A percentile compares a stretch with the other conserved stretches of the same genome.
Conservation (phyloP, 2,113 vertebrate species). For the Elgaria multicarinata region DNA sequence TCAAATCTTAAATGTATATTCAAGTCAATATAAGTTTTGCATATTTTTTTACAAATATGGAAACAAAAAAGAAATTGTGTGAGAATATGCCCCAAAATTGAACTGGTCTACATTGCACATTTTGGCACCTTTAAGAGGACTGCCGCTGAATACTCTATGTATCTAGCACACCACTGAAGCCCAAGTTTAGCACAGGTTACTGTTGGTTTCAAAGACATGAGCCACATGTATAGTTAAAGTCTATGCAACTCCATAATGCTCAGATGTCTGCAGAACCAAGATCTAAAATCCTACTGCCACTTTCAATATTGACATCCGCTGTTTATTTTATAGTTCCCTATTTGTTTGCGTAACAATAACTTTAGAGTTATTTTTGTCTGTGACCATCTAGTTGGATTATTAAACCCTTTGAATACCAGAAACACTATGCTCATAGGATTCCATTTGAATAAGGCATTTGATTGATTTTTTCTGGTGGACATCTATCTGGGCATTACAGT, state of each 20-base stretch:
- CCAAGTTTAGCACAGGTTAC: not conserved
- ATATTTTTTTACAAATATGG: not conserved
- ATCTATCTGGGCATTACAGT: not conserved
- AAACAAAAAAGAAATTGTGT: not conserved
- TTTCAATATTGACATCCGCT: not conserved
- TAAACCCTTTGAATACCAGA: not conserved
- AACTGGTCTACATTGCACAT: not conserved
- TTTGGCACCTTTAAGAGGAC: not conserved
- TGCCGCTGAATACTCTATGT: not conserved
- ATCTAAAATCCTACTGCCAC: not conserved
- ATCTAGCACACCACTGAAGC: not conserved
- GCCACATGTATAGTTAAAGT: not conserved
- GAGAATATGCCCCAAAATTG: not conserved
- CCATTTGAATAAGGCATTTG: not conserved
- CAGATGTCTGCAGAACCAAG: not conserved
- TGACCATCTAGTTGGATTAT: not conserved
- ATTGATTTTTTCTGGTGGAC: not conserved
- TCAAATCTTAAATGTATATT: not conserved
- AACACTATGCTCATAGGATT: not conserved
- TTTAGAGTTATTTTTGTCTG: not conserved
- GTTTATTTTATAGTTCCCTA: not conserved
- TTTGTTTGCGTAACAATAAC: not conserved
- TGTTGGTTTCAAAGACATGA: not conserved
- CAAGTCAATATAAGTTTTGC: not conserved
- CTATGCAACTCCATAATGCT: constrained; percentile 12